Evolutionary conservation across 2,888 invertebrate genomes (phyloP), one percentile per base, ranked within the genome.

Genomic region (Stenoptilia bipunctidactyla): DNA sequence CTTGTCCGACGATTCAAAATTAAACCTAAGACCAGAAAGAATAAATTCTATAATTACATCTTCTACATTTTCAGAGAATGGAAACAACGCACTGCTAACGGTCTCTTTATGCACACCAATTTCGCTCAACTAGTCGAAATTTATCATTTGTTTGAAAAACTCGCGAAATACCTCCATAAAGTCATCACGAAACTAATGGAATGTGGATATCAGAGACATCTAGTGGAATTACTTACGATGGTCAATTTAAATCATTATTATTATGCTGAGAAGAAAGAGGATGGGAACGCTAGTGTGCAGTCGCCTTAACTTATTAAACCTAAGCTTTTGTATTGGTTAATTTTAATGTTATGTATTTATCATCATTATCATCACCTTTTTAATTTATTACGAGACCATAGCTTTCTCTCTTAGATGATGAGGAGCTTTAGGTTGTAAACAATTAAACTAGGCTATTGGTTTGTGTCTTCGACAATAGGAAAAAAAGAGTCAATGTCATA

Each of bases 151-250:
- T 88, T 90, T 53, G 86, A 86, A 50, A 86, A 87, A 50, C 63
- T 86, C 10, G 82, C 88, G 14, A 75, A 85, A 27, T 89, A 89
- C 51, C 69, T 90, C 15, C 87, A 88, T 51, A 89, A 88, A 58
- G 85, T 88, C 1, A 63, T 88, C 5, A 82, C 84, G 1, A 89
- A 88, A 52, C 75, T 90, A 2, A 87, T 88, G 50, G 87, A 86
- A 45, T 87, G 86, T 47, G 90, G 90, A 0, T 90, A 90, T 56
- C 90, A 90, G 52, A 85, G 89, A 0, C 88, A 90, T 61, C 61
- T 90, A 27, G 82, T 85, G 15, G 90, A 90, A 48, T 71, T 91
- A 37, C 63, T 90, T 1, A 87, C 89, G 42, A 87, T 89, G 72
- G 77, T 90, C 39, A 89, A 90, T 53, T 74, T 90, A 41, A 91